phyloP scores from a whole-genome alignment of 2,797 vertebrate species.

The Poecilia velifera region DNA sequence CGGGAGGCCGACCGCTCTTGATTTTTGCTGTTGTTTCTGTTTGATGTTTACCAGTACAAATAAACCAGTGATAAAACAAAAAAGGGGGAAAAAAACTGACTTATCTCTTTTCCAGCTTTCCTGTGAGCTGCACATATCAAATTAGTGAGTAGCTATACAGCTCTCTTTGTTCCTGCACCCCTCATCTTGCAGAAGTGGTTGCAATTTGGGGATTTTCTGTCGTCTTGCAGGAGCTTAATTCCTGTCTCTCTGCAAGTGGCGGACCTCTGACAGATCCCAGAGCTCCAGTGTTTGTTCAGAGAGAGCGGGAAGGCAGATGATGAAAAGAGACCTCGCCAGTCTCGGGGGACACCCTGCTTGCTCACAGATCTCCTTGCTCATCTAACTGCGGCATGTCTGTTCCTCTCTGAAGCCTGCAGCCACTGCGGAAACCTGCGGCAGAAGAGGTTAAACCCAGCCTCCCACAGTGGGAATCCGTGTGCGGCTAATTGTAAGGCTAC shows the following conservation, averaged over 20 bases:
- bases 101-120: slow-evolving; percentile 47
- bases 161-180: slow-evolving; percentile 25
- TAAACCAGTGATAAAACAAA: slow-evolving; percentile 78
- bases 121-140: slow-evolving; percentile 13
- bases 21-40: slow-evolving; percentile 84
- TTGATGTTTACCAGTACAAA: slow-evolving; percentile 83
- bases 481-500: slow-evolving; percentile 58
- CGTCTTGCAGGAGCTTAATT: slow-evolving; percentile 47
- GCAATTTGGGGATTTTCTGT: slow-evolving; percentile 47
- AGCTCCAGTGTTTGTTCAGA: slow-evolving; percentile 74
- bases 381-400: slow-evolving; percentile 47
- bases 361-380: slow-evolving; percentile 46
- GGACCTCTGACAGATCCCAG: slow-evolving; percentile 66
- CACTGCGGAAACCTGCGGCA: slow-evolving; percentile 59
- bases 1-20: slow-evolving; percentile 73
- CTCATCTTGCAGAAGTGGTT: slow-evolving; percentile 29
- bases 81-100: slow-evolving; percentile 18
- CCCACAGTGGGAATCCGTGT: slow-evolving; percentile 43
- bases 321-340: slow-evolving; percentile 77
- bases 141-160: slow-evolving; percentile 23
- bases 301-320: slow-evolving; percentile 66
- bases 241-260: slow-evolving; percentile 45
- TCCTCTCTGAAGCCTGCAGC: slow-evolving; percentile 43
- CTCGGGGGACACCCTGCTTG: slow-evolving; percentile 58
- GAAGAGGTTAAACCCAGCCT: slow-evolving; percentile 60